Evolutionary conservation across 2,888 invertebrate genomes (phyloP).

Genomic region (Lasioglossum zephyrum): DNA sequence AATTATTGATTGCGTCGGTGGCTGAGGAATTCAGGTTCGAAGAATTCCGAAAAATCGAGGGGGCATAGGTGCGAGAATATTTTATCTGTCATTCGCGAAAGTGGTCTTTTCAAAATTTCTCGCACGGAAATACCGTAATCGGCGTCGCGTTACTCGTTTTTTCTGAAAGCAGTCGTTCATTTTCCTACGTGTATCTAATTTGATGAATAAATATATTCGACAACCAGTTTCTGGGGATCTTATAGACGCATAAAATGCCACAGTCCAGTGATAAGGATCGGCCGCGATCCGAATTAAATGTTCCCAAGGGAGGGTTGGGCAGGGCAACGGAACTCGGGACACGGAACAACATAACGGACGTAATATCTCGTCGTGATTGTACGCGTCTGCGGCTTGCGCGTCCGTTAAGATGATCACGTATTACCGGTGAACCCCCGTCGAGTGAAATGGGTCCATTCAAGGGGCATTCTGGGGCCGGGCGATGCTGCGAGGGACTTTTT

Average conservation of each 20-base stretch:
- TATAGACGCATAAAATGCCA: background rate
- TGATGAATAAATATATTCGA: background rate
- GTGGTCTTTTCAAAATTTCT: background rate
- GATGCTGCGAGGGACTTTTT: slow-evolving; percentile 56
- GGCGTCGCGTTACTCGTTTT: background rate
- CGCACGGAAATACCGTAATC: background rate
- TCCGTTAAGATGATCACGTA: slow-evolving; percentile 70
- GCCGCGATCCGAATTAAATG: slow-evolving; percentile 1
- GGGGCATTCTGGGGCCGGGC: slow-evolving; percentile 58
- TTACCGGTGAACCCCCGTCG: slow-evolving; percentile 71
- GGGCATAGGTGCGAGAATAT: background rate
- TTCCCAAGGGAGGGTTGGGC: background rate
- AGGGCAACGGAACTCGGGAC: slow-evolving; percentile 28
- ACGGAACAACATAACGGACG: slow-evolving; percentile 58
- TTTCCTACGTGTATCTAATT: background rate
- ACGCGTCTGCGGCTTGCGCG: slow-evolving; percentile 58
- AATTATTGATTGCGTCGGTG: slow-evolving; percentile 1
- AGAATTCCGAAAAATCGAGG: background rate
- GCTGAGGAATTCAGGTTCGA: background rate
- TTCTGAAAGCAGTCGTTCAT: background rate
- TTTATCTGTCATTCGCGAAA: background rate
- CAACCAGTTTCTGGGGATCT: background rate
- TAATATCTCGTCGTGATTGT: slow-evolving; percentile 64
- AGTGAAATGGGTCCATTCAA: slow-evolving; percentile 71
- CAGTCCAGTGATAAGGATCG: background rate